Base-by-base conservation (phyloP, 2,113 vertebrate genomes). In the Pangasianodon hypophthalmus region DNA sequence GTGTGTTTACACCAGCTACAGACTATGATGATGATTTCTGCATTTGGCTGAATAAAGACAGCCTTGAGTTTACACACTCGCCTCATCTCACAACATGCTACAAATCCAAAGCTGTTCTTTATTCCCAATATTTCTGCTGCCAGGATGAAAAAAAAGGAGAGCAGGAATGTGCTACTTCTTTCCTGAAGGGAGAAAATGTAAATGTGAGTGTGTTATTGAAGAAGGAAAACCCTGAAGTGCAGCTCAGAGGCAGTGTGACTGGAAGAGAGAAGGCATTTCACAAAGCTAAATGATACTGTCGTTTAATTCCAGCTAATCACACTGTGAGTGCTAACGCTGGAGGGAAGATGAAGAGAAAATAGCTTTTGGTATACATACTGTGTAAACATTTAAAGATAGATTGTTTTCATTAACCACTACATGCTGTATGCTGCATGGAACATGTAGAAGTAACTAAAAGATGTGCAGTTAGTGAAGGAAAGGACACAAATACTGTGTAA, bases 161-260 rank as follows among this genome's bases (percentile, higher is more conserved):
- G 58, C 41, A 11, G 67, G 69, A 64, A 79, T 29, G 75, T 69
- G 5, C n/a, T 4, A n/a, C 29, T 62, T 85, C 44, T 75, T 60
- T 11, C 83, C 46, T 29, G 0, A 64, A 77, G 86, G 6, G 9
- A 64, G 37, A 18, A 54, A 77, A 84, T 84, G 71, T 16, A 69
- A 86, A 82, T 91, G 14, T 26, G 19, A 29, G 29, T 71, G 37
- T 85, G 84, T 88, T 88, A 32, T 82, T 86, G 56, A 82, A 86
- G 32, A 37, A 52, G 46, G 64, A 56, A 82, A 50, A 50, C 69
- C 80, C 69, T 84, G 41, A 79, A 62, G 84, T 77, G 69, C 21
- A 19, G 41, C 73, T 32, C 32, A 19, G 48, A 84, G 58, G 24
- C 58, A 44, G 41, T 32, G 64, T 18, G 84, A 60, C 46, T 73